Percentiles rank a stretch among this genome's conserved stretches.
Conservation (phyloP, 2,113 vertebrate genomes). For the Grantiella picta region DNA sequence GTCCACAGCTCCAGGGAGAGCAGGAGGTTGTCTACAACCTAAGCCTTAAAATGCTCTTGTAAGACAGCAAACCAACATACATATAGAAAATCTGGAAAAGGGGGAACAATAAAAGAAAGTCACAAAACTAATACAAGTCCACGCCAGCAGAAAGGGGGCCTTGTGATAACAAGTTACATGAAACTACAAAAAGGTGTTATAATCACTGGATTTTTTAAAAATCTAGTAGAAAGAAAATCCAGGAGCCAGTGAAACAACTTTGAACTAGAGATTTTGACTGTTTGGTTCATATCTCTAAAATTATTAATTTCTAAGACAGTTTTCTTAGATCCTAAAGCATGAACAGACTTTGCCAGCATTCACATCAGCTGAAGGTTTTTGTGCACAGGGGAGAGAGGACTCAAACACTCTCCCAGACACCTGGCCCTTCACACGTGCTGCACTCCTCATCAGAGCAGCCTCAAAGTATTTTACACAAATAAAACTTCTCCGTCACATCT, state of each 20-base stretch:
- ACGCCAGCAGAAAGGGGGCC: rapidly evolving
- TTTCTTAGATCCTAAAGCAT: rapidly evolving
- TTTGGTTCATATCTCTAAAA: neutral
- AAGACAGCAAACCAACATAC: neutral
- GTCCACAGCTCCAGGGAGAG: rapidly evolving
- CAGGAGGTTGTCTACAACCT: neutral
- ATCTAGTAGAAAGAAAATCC: neutral
- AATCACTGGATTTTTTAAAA: neutral
- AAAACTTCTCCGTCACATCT: neutral
- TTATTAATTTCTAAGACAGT: neutral
- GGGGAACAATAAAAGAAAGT: neutral
- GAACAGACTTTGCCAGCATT: neutral
- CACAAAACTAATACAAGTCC: neutral
- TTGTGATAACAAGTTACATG: neutral
- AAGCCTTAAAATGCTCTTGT: neutral
- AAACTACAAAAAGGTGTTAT: rapidly evolving
- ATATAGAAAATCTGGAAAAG: neutral
- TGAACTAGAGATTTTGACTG: neutral
- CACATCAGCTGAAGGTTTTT: neutral
- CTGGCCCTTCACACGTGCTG: rapidly evolving
- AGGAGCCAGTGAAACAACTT: neutral
- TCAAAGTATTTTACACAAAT: neutral
- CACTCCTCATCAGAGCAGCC: neutral
- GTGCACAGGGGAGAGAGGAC: neutral
- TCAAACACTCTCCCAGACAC: neutral